Conservation (phyloP, 2,113 vertebrate genomes). For the Oplegnathus fasciatus region DNA sequence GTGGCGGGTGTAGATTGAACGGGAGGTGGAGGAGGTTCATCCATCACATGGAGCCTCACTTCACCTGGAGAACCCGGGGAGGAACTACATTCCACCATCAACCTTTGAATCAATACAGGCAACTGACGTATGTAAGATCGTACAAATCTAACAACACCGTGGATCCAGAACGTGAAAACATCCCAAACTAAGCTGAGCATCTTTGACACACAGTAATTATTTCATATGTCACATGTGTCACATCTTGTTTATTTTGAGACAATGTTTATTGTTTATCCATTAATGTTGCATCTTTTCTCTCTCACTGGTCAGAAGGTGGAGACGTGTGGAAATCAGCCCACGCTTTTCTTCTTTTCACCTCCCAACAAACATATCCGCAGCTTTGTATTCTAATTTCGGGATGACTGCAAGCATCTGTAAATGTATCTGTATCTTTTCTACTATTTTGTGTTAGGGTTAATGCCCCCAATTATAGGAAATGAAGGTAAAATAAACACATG, state of each 20-base stretch:
- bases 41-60: constrained; percentile 49
- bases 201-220: background rate
- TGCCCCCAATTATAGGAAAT: background rate
- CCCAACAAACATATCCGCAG: background rate
- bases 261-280: background rate
- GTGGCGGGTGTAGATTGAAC: constrained; percentile 10
- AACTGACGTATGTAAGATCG: background rate
- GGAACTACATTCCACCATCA: constrained; percentile 64
- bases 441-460: too few species aligned
- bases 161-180: too few species aligned
- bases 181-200: background rate
- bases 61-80: constrained; percentile 42
- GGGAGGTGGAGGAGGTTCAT: background rate
- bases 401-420: background rate
- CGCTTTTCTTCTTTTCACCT: background rate
- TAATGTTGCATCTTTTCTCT: too few species aligned
- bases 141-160: background rate
- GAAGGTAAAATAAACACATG: background rate
- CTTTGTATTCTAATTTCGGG: background rate
- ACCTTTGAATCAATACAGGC: constrained; percentile 36
- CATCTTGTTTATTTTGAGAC: background rate
- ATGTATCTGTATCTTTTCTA: too few species aligned
- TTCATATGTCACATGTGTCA: background rate
- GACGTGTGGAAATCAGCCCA: too few species aligned
- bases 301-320: background rate